Base-by-base conservation (phyloP, 2,888 invertebrate species). In the Drosophila ustulata region DNA sequence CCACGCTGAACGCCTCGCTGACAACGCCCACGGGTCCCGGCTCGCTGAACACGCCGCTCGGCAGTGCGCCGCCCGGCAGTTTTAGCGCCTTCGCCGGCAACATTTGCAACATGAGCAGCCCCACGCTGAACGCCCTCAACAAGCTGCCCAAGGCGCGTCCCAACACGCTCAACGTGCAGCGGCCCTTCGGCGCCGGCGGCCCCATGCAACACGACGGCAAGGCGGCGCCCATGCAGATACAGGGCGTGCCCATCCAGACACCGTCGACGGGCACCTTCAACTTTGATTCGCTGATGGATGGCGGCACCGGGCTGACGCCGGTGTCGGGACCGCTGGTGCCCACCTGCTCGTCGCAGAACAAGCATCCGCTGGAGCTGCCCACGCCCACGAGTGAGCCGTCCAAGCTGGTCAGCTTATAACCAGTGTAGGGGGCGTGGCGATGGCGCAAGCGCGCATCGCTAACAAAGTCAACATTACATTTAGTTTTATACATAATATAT, bases 201-300 rank as follows among this genome's bases (percentile, higher is more conserved):
- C 26, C 55, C n/a, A 28, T 89, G 50, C 83, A 78, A 11, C 47
- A 83, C 43, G 78, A 72, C 18, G 79, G 82, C 50, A 90, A 89
- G 71, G 92, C 72, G 71, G 92, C 72, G n/a, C 92, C 93, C 75
- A 93, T 94, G 78, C 95, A 96, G 88, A 95, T 96, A 72, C 95
- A 96, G 34, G 97, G 97, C 63, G 94, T 97, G 75, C 95, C 97
- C 83, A 97, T 98, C 87, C 96, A 96, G 73, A 97, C 97, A 9
- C 98, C 98, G 0, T 97, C 97, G 71, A 96, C 95, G 86, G 98
- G 97, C 55, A 95, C 95, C 82, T 97, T 98, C 93, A 97, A 97
- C 92, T 98, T 97, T 92, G 98, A 98, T 89, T 97, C 97, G 80
- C 94, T 98, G 69, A 97, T 98, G 96, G 97, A 97, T 86, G 97